Evolutionary conservation across 1,140 invertebrate species (phyloP), one percentile per base, ranked within the genome.

Genomic region (Cydia fagiglandana): DNA sequence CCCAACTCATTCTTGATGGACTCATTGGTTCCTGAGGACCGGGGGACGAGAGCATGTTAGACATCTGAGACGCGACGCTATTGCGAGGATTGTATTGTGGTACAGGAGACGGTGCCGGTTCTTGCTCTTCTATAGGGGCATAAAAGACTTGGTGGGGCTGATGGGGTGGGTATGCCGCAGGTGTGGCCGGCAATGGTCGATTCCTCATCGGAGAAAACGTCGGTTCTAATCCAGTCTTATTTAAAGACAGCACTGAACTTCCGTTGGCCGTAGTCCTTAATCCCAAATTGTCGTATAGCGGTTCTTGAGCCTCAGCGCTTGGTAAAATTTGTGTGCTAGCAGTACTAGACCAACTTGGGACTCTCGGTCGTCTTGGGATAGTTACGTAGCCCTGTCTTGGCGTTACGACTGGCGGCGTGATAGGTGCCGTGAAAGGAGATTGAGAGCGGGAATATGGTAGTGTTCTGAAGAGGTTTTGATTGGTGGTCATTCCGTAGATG

Each of bases 241-340:
- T 96, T 68, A 98, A 86, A 66, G 96, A 97, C 3, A 96, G 89
- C 2, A 95, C 95, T 0, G 96, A 97, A 81, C 96, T 97, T 7
- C 97, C 97, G 78, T 97, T 96, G 0, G 96, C 97, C n/a, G 97
- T 97, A 1, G 96, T 97, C 68, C 97, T 93, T 1, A 96, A 89
- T 0, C 97, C 97, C 13, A 98, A 89, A 84, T 97, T 97, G 83
- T 98, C 97, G 84, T 98, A 98, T 3, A 97, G 94, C 0, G 96
- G 96, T 83, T 97, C 96, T 28, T 94, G 91, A 20, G 94, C 93
- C 82, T 94, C 94, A 2, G 92, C 83, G 78, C 93, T 94, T 3
- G 94, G 93, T n/a, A 94, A 86, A 79, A 93, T 94, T 73, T 92
- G 91, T 9, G 94, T 94, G 77, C 91, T 92, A 1, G 94, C 94